phyloP scores from a whole-genome alignment of 2,888 invertebrate species.

The Mythimna albipuncta region DNA sequence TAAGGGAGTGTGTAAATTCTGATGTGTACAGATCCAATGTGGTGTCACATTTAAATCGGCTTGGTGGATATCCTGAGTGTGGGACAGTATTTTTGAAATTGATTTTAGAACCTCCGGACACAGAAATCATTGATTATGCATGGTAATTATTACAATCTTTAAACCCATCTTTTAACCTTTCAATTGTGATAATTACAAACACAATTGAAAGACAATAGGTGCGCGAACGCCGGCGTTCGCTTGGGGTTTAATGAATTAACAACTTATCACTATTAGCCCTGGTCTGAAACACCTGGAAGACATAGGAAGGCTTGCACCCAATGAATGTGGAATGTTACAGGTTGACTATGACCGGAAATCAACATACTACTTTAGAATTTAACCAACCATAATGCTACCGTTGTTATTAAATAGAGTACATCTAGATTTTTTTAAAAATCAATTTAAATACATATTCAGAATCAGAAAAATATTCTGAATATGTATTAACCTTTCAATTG shows the following conservation, averaged over 20 bases:
- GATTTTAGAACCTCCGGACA: slow-evolving; percentile 90
- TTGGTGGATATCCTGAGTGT: slow-evolving; percentile 71
- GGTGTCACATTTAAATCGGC: slow-evolving; percentile 72
- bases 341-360: not conserved
- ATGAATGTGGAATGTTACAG: not conserved
- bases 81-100: slow-evolving; percentile 82
- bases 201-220: too few relatives aligned
- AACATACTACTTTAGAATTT: not conserved
- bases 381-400: too few relatives aligned
- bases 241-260: too few relatives aligned
- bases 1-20: slow-evolving; percentile 80
- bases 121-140: slow-evolving; percentile 92
- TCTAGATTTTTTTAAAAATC: too few relatives aligned
- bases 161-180: not conserved
- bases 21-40: slow-evolving; percentile 79
- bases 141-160: slow-evolving; percentile 86
- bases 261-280: not conserved
- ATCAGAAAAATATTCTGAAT: too few relatives aligned
- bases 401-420: too few relatives aligned
- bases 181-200: too few relatives aligned
- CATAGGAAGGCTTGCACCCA: not conserved
- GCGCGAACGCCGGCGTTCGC: too few relatives aligned
- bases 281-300: not conserved
- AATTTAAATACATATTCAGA: too few relatives aligned
- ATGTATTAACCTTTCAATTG: too few relatives aligned